phyloP scores from a whole-genome alignment of 2,888 invertebrate species.

The Lithophane leautieri region DNA sequence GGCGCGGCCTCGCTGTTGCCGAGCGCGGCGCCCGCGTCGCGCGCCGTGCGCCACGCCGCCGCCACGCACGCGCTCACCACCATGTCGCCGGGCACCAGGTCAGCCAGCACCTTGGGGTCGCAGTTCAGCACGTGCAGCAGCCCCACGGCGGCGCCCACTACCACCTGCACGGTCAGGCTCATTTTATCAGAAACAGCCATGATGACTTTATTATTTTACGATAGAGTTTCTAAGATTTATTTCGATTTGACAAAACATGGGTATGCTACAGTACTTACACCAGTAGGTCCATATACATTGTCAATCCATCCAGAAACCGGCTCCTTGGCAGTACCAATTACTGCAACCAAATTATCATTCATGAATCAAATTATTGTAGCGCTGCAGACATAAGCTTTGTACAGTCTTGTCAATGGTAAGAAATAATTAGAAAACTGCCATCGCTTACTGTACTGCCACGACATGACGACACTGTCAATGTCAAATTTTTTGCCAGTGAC shows the following conservation, averaged over 20 bases:
- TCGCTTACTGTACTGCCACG: no score
- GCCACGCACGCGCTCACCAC: constrained; percentile 94
- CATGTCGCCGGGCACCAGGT: constrained; percentile 95
- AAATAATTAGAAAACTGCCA: no score
- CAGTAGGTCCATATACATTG: constrained; percentile 94
- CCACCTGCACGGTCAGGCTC: constrained; percentile 78
- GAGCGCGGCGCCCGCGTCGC: constrained; percentile 73
- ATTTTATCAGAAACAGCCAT: no score
- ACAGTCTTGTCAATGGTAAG: no score
- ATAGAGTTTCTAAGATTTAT: no score
- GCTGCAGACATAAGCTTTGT: no score
- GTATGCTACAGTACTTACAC: constrained; percentile 75
- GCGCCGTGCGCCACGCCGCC: constrained; percentile 91
- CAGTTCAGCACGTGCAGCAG: constrained; percentile 93
- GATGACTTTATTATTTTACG: no score
- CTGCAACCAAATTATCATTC: constrained; percentile 75
- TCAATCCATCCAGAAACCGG: constrained; percentile 93
- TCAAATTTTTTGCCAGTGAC: no score
- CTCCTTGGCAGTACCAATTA: constrained; percentile 89
- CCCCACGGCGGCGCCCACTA: constrained; percentile 92
- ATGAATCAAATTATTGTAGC: background rate
- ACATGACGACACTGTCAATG: no score
- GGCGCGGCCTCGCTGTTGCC: constrained; percentile 83
- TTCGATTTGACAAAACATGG: no score
- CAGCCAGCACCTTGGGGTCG: constrained; percentile 91